phyloP scores from a whole-genome alignment of 2,797 vertebrate genomes.

The Micromesistius poutassou region DNA sequence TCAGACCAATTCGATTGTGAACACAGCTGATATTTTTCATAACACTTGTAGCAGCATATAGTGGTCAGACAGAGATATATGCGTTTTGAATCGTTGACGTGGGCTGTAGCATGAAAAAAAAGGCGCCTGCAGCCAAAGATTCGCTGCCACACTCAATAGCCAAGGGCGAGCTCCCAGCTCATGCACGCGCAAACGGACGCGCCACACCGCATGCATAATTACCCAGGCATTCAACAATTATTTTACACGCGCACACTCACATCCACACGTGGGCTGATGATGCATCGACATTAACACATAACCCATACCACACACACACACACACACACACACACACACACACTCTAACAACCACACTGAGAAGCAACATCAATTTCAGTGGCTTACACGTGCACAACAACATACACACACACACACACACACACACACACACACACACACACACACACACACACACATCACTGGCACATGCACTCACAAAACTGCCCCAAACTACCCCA shows the following conservation, averaged over 20 bases:
- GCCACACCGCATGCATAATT: background rate
- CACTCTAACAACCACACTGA: background rate
- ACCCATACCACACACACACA: background rate
- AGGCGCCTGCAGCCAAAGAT: slow-evolving; percentile 14
- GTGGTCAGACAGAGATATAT: background rate
- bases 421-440: background rate
- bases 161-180: background rate
- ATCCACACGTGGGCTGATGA: background rate
- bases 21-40: background rate
- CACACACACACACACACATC: background rate
- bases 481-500: slow-evolving; percentile 43
- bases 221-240: background rate
- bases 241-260: background rate
- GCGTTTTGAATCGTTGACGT: slow-evolving; percentile 38
- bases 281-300: background rate
- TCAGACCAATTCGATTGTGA: background rate
- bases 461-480: slow-evolving; percentile 7
- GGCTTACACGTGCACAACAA: background rate
- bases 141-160: background rate
- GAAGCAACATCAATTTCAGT: background rate
- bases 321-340: background rate
- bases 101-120: slow-evolving; percentile 11
- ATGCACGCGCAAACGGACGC: background rate
- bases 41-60: too few relatives aligned
- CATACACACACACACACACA: slow-evolving; percentile 15